phyloP scores from a whole-genome alignment of 1,140 invertebrate species.

The Harlomillsia oculata region DNA sequence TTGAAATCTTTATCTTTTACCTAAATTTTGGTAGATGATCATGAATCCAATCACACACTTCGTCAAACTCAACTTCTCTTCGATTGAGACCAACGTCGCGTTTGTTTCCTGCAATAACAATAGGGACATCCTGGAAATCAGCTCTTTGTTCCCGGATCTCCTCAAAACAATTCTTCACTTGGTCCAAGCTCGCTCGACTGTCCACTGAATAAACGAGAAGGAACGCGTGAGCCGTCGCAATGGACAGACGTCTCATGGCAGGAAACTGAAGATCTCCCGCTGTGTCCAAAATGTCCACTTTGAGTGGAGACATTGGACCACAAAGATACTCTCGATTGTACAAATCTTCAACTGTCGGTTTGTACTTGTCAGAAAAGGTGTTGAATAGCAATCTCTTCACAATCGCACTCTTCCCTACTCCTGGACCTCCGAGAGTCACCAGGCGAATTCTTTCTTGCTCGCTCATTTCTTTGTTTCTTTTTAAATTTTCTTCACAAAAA shows the following conservation, averaged over 20 bases:
- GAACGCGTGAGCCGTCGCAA: constrained; percentile 80
- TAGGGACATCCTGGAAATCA: constrained; percentile 71
- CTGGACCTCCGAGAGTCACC: constrained; percentile 70
- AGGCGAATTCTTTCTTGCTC: too few relatives aligned
- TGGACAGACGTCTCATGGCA: constrained; percentile 56
- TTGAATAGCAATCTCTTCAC: constrained; percentile 77
- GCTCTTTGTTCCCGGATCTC: constrained; percentile 68
- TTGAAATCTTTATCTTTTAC: too few relatives aligned
- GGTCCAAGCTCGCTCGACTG: constrained; percentile 44
- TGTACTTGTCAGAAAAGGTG: constrained; percentile 70
- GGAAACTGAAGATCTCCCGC: constrained; percentile 78
- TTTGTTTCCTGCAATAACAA: constrained; percentile 78
- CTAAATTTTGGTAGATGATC: constrained; percentile 61
- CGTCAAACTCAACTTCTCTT: constrained; percentile 58
- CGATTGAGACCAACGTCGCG: constrained; percentile 53
- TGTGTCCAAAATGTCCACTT: constrained; percentile 73
- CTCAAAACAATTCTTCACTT: constrained; percentile 41
- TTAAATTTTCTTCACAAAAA: too few relatives aligned
- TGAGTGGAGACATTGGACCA: constrained; percentile 62
- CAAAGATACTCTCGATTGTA: constrained; percentile 76
- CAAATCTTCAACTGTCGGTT: constrained; percentile 79
- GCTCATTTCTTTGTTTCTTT: too few relatives aligned
- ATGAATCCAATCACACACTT: constrained; percentile 67
- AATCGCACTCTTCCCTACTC: constrained; percentile 80
- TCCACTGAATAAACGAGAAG: constrained; percentile 82